Percentiles rank a stretch among this genome's conserved stretches.
Evolutionary conservation across 2,113 vertebrate species (phyloP).

Genomic region (Sorex fumeus): DNA sequence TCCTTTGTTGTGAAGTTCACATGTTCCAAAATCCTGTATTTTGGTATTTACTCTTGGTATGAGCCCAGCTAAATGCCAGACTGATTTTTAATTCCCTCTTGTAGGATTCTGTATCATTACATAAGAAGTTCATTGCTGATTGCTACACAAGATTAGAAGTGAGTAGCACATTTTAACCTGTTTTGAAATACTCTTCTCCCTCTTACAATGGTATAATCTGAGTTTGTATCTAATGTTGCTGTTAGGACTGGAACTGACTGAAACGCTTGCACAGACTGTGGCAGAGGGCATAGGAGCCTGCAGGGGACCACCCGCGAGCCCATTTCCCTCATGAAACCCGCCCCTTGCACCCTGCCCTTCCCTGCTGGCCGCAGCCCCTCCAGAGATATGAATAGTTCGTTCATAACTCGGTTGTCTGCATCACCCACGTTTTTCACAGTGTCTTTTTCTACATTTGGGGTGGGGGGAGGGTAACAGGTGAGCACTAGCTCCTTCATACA

Average conservation of each 20-base stretch:
- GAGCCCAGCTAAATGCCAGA: background rate
- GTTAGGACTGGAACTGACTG: background rate
- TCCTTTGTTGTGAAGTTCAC: constrained; percentile 31
- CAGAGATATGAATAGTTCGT: background rate
- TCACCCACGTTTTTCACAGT: constrained; percentile 16
- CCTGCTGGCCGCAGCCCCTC: background rate
- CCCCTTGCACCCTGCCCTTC: background rate
- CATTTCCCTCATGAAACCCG: background rate
- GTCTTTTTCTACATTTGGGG: background rate
- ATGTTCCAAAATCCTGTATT: constrained; percentile 26
- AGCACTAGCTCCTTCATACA: background rate
- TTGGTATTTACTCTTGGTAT: constrained; percentile 55
- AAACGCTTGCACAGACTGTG: background rate
- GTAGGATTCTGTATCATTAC: constrained; percentile 98
- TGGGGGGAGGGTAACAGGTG: no score
- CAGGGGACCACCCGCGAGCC: background rate
- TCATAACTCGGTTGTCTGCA: background rate
- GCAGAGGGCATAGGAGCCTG: background rate
- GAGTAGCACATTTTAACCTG: constrained; percentile 73
- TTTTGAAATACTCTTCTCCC: background rate
- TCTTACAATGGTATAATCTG: constrained; percentile 45
- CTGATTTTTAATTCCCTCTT: constrained; percentile 74
- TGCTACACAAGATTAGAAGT: constrained; percentile 99
- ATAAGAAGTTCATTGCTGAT: constrained; percentile 99
- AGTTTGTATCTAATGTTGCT: background rate